Percentiles rank a stretch among this genome's conserved stretches.
These are phyloP conservation scores for Choreutis nemorana DNA, from an alignment of 2,888 invertebrate genomes.

Conservation along the genomic window DNA sequence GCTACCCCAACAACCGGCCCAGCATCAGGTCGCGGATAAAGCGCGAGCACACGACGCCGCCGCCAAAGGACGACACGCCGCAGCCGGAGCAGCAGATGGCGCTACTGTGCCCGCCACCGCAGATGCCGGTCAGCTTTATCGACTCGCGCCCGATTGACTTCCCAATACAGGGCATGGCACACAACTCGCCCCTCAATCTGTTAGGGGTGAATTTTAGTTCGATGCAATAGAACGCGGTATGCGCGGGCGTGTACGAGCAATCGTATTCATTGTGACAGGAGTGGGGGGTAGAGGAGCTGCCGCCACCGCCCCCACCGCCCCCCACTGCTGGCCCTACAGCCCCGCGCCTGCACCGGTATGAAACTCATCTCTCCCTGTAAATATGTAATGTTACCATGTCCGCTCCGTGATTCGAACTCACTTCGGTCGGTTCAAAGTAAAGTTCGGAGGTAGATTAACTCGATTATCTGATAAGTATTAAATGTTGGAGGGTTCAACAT, in stretches of 20 bases:
- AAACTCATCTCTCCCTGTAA: slow-evolving; percentile 32
- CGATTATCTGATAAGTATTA: too few species aligned
- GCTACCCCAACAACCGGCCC: slow-evolving; percentile 81
- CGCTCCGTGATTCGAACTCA: too few species aligned
- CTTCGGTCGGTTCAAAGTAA: too few species aligned
- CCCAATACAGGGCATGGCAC: slow-evolving; percentile 68
- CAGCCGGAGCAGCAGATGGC: slow-evolving; percentile 50
- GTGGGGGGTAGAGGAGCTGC: slow-evolving; percentile 28
- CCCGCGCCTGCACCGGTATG: slow-evolving; percentile 10
- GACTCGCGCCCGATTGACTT: slow-evolving; percentile 77
- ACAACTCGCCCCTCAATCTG: slow-evolving; percentile 72
- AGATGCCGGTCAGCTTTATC: slow-evolving; percentile 74
- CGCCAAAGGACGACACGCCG: slow-evolving; percentile 50
- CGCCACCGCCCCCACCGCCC: slow-evolving; percentile 12
- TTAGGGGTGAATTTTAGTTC: slow-evolving; percentile 80
- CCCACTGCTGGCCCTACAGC: too few species aligned
- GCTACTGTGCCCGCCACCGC: slow-evolving; percentile 70
- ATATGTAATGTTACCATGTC: slow-evolving; percentile 13
- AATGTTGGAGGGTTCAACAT: not conserved
- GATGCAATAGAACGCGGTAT: slow-evolving; percentile 71
- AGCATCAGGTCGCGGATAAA: slow-evolving; percentile 81
- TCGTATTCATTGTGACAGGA: slow-evolving; percentile 48
- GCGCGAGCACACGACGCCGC: slow-evolving; percentile 71
- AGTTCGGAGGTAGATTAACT: too few species aligned
- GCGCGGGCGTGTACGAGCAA: slow-evolving; percentile 32